Conservation (phyloP, 37 sponge, comb jelly and placozoan genomes). For the Chondrilla cf. caribensis region DNA sequence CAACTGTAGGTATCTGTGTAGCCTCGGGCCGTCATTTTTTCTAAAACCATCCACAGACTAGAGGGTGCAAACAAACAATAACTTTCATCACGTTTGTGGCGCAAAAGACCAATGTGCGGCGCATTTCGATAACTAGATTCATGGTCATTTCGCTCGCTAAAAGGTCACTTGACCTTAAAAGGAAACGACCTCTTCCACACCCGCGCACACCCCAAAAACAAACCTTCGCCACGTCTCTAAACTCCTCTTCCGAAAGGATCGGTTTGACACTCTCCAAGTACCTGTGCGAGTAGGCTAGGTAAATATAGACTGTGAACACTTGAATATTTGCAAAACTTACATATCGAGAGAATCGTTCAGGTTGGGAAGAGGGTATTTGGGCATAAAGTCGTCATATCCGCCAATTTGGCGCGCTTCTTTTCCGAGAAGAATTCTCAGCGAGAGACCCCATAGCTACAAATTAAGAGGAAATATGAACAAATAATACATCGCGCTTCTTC, state of each 20-base stretch:
- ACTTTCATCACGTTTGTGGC: no score
- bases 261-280: slow-evolving; percentile 65
- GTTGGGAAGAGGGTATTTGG: slow-evolving; percentile 68
- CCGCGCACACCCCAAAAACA: not conserved
- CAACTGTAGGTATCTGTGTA: slow-evolving; percentile 10
- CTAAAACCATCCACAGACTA: slow-evolving; percentile 12
- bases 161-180: not conserved
- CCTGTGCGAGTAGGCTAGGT: slow-evolving; percentile 36
- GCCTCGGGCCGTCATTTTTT: not conserved
- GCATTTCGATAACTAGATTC: no score
- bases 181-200: slow-evolving; percentile 2
- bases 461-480: not conserved
- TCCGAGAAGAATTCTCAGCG: slow-evolving; percentile 50
- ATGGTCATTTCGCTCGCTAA: not conserved
- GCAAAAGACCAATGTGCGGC: no score
- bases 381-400: slow-evolving; percentile 63
- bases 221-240: slow-evolving; percentile 1
- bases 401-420: slow-evolving; percentile 33
- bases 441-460: slow-evolving; percentile 60
- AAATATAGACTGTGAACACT: no score
- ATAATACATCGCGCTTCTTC: not conserved
- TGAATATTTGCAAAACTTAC: slow-evolving; percentile 26
- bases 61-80: no score
- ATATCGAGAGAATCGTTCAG: slow-evolving; percentile 54
- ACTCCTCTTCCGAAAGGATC: slow-evolving; percentile 61